Evolutionary conservation across 1,140 invertebrate species (phyloP).

Genomic region (Patella vulgata): DNA sequence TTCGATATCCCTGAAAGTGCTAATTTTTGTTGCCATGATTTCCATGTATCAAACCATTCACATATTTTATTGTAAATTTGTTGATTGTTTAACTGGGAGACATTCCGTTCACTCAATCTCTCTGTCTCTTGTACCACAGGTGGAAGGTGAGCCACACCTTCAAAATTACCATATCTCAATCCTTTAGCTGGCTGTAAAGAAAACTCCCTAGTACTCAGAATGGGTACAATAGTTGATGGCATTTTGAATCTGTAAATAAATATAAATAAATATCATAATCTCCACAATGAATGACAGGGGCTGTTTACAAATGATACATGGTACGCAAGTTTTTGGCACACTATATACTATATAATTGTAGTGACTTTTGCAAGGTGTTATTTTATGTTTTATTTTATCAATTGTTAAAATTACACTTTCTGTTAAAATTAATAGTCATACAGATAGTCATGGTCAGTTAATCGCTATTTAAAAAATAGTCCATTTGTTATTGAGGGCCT

Average conservation of each 20-base stretch:
- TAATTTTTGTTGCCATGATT: slow-evolving; percentile 58
- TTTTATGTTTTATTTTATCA: not conserved
- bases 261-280: not conserved
- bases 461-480: too few relatives aligned
- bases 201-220: slow-evolving; percentile 41
- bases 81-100: slow-evolving; percentile 51
- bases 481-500: too few relatives aligned
- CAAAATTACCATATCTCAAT: slow-evolving; percentile 57
- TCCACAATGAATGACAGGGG: not conserved
- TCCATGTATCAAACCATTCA: slow-evolving; percentile 58
- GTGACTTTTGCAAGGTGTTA: not conserved
- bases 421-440: too few relatives aligned
- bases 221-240: slow-evolving; percentile 50
- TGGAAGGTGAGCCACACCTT: slow-evolving; percentile 48
- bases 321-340: not conserved
- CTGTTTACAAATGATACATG: not conserved
- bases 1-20: slow-evolving; percentile 55
- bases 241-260: slow-evolving; percentile 27
- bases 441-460: too few relatives aligned
- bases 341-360: not conserved
- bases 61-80: slow-evolving; percentile 56
- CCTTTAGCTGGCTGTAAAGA: slow-evolving; percentile 44
- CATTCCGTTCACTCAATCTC: slow-evolving; percentile 27
- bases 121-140: slow-evolving; percentile 28
- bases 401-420: not conserved